phyloP scores from a whole-genome alignment of 2,888 invertebrate genomes.

The Parnassius mnemosyne region DNA sequence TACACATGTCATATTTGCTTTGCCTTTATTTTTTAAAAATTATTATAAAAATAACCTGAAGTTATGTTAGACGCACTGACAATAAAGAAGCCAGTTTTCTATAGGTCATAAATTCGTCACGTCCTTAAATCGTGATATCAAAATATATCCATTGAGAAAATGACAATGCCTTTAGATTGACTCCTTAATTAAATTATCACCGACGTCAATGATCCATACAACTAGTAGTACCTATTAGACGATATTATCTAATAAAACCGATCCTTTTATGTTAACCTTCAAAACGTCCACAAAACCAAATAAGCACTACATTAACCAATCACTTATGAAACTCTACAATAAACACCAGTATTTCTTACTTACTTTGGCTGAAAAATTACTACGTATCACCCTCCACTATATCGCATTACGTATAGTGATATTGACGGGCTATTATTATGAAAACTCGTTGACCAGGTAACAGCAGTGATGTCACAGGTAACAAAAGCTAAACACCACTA shows the following conservation, averaged over 20 bases:
- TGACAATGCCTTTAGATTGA: background rate
- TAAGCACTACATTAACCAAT: slow-evolving; percentile 20
- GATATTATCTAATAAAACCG: slow-evolving; percentile 5
- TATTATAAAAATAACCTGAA: background rate
- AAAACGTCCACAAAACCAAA: slow-evolving; percentile 3
- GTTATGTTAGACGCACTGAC: background rate
- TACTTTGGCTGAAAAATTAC: slow-evolving; percentile 49
- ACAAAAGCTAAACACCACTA: slow-evolving; percentile 39
- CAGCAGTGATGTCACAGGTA: slow-evolving; percentile 44
- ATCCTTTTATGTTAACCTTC: background rate
- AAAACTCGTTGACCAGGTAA: slow-evolving; percentile 34
- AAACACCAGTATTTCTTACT: slow-evolving; percentile 35
- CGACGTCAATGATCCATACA: too few species aligned
- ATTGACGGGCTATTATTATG: slow-evolving; percentile 39
- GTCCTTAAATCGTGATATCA: too few species aligned
- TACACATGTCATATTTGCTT: background rate
- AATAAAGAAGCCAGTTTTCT: background rate
- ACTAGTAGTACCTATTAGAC: background rate
- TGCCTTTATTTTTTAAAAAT: background rate
- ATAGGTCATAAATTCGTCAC: background rate
- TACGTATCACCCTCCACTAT: slow-evolving; percentile 39
- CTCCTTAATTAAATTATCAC: background rate
- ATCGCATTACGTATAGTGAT: slow-evolving; percentile 42
- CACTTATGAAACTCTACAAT: slow-evolving; percentile 28
- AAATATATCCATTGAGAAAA: too few species aligned